Conservation (phyloP, 2,113 vertebrate species). For the Chlorodrepanis virens region DNA sequence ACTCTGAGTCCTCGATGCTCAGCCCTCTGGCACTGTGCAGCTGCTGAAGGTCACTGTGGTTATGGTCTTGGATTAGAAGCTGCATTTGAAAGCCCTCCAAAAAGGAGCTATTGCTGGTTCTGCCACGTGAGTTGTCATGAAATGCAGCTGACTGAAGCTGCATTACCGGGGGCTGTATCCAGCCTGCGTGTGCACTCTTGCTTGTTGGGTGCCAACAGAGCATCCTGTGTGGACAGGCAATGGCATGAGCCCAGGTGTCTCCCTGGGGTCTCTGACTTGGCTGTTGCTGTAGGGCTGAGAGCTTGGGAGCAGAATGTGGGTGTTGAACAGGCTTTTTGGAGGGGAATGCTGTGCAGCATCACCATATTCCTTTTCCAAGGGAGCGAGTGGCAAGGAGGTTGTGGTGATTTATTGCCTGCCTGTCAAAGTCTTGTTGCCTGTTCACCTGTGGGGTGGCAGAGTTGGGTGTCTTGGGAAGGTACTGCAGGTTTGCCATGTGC, state of each 20-base stretch:
- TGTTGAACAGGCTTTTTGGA: not conserved
- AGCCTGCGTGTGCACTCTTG: not conserved
- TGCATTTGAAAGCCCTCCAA: not conserved
- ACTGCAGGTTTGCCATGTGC: not conserved
- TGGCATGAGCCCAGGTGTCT: not conserved
- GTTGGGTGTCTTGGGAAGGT: not conserved
- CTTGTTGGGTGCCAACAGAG: not conserved
- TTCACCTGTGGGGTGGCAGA: not conserved
- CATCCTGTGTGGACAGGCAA: not conserved
- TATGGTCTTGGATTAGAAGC: not conserved
- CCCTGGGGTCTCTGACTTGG: rapidly evolving
- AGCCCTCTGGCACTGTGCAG: not conserved
- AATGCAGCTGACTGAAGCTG: not conserved
- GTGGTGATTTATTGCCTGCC: not conserved
- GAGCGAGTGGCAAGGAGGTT: not conserved
- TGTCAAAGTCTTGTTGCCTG: not conserved
- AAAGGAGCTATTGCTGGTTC: not conserved
- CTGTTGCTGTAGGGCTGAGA: not conserved
- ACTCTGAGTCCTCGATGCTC: not conserved
- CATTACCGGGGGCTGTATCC: not conserved
- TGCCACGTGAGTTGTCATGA: not conserved
- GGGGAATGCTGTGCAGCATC: not conserved
- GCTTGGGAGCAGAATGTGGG: not conserved
- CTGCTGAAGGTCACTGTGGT: constrained; percentile 23
- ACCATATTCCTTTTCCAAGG: not conserved